A percentile compares a stretch with the other conserved stretches of the same genome.
These are phyloP conservation scores for Nemoura dubitans DNA, from an alignment of 2,888 invertebrate species.

Conservation along the genomic window DNA sequence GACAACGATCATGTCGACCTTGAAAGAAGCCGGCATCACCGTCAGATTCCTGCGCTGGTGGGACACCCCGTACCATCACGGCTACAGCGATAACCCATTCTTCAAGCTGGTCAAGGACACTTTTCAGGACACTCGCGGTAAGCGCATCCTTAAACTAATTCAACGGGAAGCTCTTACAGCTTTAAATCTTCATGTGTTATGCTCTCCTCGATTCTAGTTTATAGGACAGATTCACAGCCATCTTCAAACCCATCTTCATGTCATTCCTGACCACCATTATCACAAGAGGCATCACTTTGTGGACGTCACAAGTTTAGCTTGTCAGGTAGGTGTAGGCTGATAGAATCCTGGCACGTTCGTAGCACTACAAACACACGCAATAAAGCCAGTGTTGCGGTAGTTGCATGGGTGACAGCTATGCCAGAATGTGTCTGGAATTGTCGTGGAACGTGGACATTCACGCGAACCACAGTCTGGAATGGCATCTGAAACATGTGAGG, in stretches of 20 bases:
- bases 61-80: conserved; percentile 81
- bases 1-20: conserved; percentile 77
- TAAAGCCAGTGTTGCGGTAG: too few relatives aligned
- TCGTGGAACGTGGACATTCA: not conserved
- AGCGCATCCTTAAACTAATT: conserved; percentile 58
- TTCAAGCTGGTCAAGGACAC: conserved; percentile 82
- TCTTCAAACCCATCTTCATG: too few relatives aligned
- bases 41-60: conserved; percentile 72
- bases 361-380: too few relatives aligned
- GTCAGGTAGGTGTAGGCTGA: too few relatives aligned
- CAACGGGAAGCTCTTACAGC: too few relatives aligned
- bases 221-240: too few relatives aligned
- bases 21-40: conserved; percentile 75
- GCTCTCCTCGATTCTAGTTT: too few relatives aligned
- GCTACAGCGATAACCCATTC: conserved; percentile 87
- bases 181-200: too few relatives aligned
- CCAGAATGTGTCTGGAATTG: not conserved
- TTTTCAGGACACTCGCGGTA: conserved; percentile 87
- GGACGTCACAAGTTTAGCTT: not conserved
- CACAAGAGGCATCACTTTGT: not conserved
- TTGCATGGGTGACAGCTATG: too few relatives aligned
- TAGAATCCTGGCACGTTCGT: too few relatives aligned
- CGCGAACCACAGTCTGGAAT: not conserved
- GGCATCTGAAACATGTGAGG: not conserved
- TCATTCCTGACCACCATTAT: too few relatives aligned